Base-by-base conservation (phyloP, 2,113 vertebrate genomes). In the Turnix velox region DNA sequence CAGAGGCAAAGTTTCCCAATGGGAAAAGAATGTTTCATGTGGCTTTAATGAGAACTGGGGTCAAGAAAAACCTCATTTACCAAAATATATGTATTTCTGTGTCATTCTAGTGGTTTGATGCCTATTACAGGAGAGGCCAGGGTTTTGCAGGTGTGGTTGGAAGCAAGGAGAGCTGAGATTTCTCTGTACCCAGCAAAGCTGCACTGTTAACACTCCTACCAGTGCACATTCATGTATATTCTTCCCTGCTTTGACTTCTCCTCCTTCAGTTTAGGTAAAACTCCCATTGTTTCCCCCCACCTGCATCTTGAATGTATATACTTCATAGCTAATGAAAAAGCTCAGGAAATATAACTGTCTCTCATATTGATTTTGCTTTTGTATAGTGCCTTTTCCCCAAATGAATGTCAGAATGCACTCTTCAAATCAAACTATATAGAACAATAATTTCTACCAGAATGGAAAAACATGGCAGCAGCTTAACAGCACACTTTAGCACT, bases 381-480 rank as follows among this genome's bases (percentile, higher is more conserved):
- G 94, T 80, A 51, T 58, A 95, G 82, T 90, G 82, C 85, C 79
- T 94, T 92, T 95, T 57, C 48, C 88, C 79, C 75, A 90, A 80
- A 86, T 63, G 90, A 85, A 85, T 84, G 88, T 76, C 86, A 92
- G 88, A 93, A 90, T 57, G 73, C 57, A 78, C 87, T 95, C 79
- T 94, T 90, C 93, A 92, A 96, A 94, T 95, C 94, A 94, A 92
- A 90, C 88, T 74, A n/a, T 84, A 86, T 78, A 31, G 88, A 90
- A 90, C 83, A 85, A 94, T 93, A 83, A 90, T 94, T 96, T 75
- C 86, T 90, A 67, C 25, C 18, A 59, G 61, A 94, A 77, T 92
- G 55, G 79, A 88, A 86, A 93, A 88, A 90, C 88, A 92, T 90
- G 72, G 93, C 79, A 96, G 76, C 51, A 88, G 76, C 61, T 95